Evolutionary conservation across 2,113 vertebrate genomes (phyloP), one percentile per base, ranked within the genome.

Genomic region (Lepus americanus): DNA sequence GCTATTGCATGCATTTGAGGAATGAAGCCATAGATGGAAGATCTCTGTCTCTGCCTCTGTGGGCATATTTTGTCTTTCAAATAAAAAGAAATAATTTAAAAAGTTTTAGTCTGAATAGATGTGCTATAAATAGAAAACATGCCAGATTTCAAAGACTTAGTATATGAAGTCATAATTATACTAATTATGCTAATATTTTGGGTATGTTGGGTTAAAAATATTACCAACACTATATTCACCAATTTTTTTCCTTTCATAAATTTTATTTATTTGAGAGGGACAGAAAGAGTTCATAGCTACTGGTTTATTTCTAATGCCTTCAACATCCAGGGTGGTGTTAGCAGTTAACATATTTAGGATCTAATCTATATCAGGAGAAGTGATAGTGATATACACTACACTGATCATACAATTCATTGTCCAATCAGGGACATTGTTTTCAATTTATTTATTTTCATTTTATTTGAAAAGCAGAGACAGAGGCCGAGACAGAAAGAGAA

Each of bases 141-240:
- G 20, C 27, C 76, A 84, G 16, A 33, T 78, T 89, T 77, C 86
- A 70, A 92, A 92, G 69, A 22, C 1, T 39, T 82, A 77, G 31
- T 25, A 53, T 25, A 53, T 66, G 64, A n/a, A 55, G 44, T 44
- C 44, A 44, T 44, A 44, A 7, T 77, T 80, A 73, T 64, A 55
- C 49, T 87, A 59, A 84, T 66, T 67, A 70, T 79, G n/a, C 19
- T 64, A 73, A 51, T 73, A 84, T 25, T 64, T 81, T 87, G 13
- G 2, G 63, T 77, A n/a, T 51, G 29, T 29, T 53, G 51, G 23
- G 16, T 79, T 96, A 85, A 96, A 84, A 80, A 36, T 59, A 63
- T 53, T 61, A 31, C 55, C 55, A 39, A 77, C 59, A 77, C 19
- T 76, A 74, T 61, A 61, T 89, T 89, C 36, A 93, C 3, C 59